phyloP scores from a whole-genome alignment of 1,140 invertebrate genomes.

The Diorhabda sublineata region DNA sequence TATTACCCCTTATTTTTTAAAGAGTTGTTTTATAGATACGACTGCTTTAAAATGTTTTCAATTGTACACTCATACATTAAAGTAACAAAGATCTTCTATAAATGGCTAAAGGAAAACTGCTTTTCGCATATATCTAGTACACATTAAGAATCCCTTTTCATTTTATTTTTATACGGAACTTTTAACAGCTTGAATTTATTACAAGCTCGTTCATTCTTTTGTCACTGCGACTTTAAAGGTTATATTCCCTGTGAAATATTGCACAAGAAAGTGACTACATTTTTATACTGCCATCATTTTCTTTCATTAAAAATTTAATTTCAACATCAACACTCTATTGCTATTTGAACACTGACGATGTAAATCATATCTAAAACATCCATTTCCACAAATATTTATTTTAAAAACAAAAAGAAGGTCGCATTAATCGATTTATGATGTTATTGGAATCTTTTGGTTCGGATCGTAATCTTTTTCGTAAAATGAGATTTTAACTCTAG shows the following conservation, averaged over 20 bases:
- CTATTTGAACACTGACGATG: too few species aligned
- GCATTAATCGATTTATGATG: too few species aligned
- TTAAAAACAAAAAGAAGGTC: too few species aligned
- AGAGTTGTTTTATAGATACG: conserved; percentile 24
- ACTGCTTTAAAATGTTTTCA: conserved; percentile 28
- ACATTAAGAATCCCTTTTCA: conserved; percentile 16
- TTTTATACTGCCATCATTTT: too few species aligned
- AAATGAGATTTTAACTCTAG: too few species aligned
- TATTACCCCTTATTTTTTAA: conserved; percentile 22
- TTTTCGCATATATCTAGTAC: conserved; percentile 29
- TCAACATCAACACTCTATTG: too few species aligned
- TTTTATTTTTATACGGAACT: conserved; percentile 19
- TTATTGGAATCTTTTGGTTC: too few species aligned
- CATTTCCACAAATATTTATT: too few species aligned
- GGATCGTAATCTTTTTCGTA: too few species aligned
- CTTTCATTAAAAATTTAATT: too few species aligned
- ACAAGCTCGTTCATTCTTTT: conserved; percentile 14
- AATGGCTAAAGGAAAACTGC: conserved; percentile 28
- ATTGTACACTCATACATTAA: conserved; percentile 30
- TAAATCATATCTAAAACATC: too few species aligned
- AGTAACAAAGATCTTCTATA: conserved; percentile 29
- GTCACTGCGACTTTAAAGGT: conserved; percentile 10
- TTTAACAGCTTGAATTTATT: conserved; percentile 22
- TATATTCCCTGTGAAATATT: conserved; percentile 15
- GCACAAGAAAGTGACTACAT: conserved; percentile 1